Evolutionary conservation across 2,797 vertebrate species (phyloP).

Genomic region (Sebastiscus albofasciatus): DNA sequence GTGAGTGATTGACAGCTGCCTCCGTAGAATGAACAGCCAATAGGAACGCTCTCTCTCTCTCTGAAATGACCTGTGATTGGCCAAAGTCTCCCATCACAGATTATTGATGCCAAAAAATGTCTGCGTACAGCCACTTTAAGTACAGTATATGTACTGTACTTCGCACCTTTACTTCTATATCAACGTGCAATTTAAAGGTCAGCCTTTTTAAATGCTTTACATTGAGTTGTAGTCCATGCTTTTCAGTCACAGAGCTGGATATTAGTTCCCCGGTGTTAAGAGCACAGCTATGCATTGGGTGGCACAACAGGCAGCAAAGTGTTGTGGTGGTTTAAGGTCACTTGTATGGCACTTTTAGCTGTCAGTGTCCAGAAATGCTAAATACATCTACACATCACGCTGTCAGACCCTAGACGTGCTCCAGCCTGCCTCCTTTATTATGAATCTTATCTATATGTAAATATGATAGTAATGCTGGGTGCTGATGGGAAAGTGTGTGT

Average conservation of each 20-base stretch:
- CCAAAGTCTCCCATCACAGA: no score
- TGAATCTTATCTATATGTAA: conserved; percentile 59
- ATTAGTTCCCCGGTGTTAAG: background rate
- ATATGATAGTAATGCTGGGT: conserved; percentile 9
- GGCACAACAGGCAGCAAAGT: background rate
- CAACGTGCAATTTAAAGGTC: background rate
- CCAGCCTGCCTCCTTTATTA: conserved; percentile 39
- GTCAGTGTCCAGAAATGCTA: conserved; percentile 29
- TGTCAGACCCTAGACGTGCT: conserved; percentile 17
- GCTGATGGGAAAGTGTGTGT: conserved; percentile 5
- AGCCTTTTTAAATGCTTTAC: background rate
- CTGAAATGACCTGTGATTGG: no score
- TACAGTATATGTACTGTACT: background rate
- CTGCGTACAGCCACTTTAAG: no score
- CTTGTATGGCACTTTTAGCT: background rate
- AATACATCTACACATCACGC: conserved; percentile 33
- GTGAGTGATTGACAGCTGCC: no score
- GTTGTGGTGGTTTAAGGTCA: background rate
- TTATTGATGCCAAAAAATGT: no score
- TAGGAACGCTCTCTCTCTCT: no score
- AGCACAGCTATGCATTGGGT: background rate
- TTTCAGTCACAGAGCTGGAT: background rate
- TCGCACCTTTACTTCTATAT: background rate
- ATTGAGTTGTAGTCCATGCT: background rate
- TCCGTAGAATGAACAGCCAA: no score